Percentiles rank a stretch among this genome's conserved stretches.
Evolutionary conservation across 23 tunicate species (phyloP).

Genomic region (Halocynthia aurantium): DNA sequence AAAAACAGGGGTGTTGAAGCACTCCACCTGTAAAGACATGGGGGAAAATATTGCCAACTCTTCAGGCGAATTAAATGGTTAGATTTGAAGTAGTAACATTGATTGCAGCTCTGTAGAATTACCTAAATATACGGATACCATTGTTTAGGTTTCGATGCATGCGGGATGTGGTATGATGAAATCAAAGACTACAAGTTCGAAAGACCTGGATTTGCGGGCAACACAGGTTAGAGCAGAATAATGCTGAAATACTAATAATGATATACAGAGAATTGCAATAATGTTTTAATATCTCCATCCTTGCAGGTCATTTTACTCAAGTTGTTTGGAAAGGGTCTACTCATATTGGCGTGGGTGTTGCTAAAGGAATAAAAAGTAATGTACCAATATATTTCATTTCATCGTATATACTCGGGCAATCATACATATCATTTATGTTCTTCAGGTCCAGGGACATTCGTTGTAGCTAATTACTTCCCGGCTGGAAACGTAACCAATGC

Average conservation of each 20-base stretch:
- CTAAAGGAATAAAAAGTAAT: constrained; percentile 24
- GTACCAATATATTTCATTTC: neutral
- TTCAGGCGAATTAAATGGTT: constrained; percentile 45
- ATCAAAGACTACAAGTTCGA: constrained; percentile 58
- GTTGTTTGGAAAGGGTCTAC: constrained; percentile 56
- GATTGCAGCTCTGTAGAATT: neutral
- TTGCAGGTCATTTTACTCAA: constrained; percentile 70
- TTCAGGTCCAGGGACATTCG: constrained; percentile 28
- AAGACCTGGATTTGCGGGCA: constrained; percentile 42
- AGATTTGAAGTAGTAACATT: neutral
- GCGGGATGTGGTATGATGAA: constrained; percentile 78
- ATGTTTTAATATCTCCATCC: neutral
- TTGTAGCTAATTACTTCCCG: constrained; percentile 48
- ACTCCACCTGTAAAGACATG: constrained; percentile 35
- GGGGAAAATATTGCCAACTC: constrained; percentile 89
- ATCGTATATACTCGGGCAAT: neutral
- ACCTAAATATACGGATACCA: neutral
- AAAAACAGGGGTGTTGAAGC: constrained; percentile 24
- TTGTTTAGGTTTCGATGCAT: constrained; percentile 3
- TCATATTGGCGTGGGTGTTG: constrained; percentile 47
- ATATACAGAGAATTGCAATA: too few species aligned
- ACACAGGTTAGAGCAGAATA: constrained; percentile 32
- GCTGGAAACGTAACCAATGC: constrained; percentile 44
- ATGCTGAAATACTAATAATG: neutral
- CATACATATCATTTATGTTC: neutral